Base-by-base conservation (phyloP, 2,113 vertebrate species). In the Myodes glareolus region DNA sequence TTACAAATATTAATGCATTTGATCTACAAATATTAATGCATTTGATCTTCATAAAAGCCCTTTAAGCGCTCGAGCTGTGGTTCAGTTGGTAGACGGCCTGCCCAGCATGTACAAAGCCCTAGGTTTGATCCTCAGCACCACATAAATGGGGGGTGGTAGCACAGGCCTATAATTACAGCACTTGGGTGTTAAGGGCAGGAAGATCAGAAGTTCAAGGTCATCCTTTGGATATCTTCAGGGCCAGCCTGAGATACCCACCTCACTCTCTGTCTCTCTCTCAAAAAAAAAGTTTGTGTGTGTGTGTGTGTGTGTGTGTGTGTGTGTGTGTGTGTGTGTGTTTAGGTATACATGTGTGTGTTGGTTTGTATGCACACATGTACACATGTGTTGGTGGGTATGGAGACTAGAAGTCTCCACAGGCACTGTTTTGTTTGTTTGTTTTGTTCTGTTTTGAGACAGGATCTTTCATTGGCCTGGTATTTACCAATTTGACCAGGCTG, bases 1-100 rank as follows among this genome's bases (percentile, higher is more conserved):
- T 95, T 72, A 91, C 29, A 92, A 94, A 81, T 61, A 85, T 81
- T 65, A 88, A 91, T 58, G 5, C n/a, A n/a, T n/a, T n/a, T n/a
- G n/a, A n/a, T n/a, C n/a, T 72, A 91, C 29, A 92, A 94, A 81
- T 61, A 85, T 81, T 65, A 88, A 91, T 61, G 5, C 29, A 75
- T 52, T 95, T 91, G 31, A 85, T 95, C 63, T 96, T 91, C 21
- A 3, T 61, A 86, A 86, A 5, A 92, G 36, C 29, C 17, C 58
- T 75, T 25, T 75, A 68, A 94, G 31, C 73, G 6, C 45, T 36
- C 11, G 31, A 45, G 33, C 31, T n/a, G 19, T 52, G 42, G 65
- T 36, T 50, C 33, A 70, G 65, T 70, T 70, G 45, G 45, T 36
- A 50, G 85, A 52, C 33, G 52, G 45, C 63, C 70, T 25, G 12